Conservation (phyloP, 1,140 invertebrate genomes). For the Lepidostoma basale region DNA sequence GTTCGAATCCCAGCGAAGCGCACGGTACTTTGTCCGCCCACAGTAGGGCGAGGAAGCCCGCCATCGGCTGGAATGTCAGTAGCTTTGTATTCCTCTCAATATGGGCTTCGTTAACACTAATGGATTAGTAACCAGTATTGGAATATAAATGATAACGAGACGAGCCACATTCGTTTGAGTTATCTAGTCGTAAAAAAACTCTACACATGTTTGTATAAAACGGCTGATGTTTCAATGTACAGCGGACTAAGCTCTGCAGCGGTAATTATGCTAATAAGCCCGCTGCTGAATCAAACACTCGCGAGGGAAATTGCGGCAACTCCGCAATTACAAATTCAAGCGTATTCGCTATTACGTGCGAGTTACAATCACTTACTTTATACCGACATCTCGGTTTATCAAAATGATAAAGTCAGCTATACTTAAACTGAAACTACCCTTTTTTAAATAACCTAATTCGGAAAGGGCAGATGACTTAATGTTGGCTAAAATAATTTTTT, state of each 20-base stretch:
- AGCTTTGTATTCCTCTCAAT: slow-evolving; percentile 43
- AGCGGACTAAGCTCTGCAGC: background rate
- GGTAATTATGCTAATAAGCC: slow-evolving; percentile 2
- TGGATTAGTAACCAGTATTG: slow-evolving; percentile 44
- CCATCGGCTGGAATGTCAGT: slow-evolving; percentile 39
- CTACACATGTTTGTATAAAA: slow-evolving; percentile 33
- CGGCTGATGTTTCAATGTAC: slow-evolving; percentile 26
- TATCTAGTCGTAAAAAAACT: slow-evolving; percentile 38
- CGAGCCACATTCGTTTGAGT: slow-evolving; percentile 38
- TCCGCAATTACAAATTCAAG: too few relatives aligned
- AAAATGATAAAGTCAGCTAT: too few relatives aligned
- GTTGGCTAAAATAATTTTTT: too few relatives aligned
- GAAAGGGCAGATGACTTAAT: too few relatives aligned
- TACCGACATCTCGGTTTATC: too few relatives aligned
- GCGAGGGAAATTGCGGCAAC: too few relatives aligned
- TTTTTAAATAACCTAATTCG: too few relatives aligned
- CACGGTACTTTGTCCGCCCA: slow-evolving; percentile 26
- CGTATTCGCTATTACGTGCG: too few relatives aligned
- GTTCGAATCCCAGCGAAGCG: too few relatives aligned
- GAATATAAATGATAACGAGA: slow-evolving; percentile 38
- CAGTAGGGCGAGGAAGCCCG: background rate
- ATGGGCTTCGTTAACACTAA: slow-evolving; percentile 45
- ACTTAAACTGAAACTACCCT: too few relatives aligned
- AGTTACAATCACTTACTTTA: too few relatives aligned
- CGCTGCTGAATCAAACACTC: background rate